Evolutionary conservation across 2,888 invertebrate genomes (phyloP).

Genomic region (Troides aeacus): DNA sequence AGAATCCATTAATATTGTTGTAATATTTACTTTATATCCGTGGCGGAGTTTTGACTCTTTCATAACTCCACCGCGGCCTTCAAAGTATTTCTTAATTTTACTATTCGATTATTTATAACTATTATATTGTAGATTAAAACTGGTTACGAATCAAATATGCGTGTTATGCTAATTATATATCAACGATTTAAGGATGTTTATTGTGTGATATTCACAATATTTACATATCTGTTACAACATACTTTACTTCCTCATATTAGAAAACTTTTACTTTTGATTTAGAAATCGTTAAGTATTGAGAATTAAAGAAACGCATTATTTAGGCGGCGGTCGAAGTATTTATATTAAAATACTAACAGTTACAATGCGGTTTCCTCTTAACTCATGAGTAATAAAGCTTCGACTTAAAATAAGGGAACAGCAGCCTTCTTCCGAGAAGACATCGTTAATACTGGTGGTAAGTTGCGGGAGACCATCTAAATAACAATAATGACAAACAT

Average conservation of each 20-base stretch:
- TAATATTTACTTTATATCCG: background rate
- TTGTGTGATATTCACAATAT: background rate
- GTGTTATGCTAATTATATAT: background rate
- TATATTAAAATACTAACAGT: too few species aligned
- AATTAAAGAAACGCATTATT: background rate
- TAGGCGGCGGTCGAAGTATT: background rate
- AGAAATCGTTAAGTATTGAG: background rate
- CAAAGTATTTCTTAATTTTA: slow-evolving; percentile 4
- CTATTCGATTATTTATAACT: background rate
- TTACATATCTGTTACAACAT: slow-evolving; percentile 3
- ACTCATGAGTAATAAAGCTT: too few species aligned
- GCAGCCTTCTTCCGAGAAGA: too few species aligned
- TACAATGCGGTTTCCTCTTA: too few species aligned
- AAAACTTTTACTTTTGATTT: slow-evolving; percentile 3
- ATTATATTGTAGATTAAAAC: background rate
- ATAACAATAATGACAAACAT: too few species aligned
- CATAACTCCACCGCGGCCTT: slow-evolving; percentile 1
- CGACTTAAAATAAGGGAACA: too few species aligned
- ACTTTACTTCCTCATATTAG: slow-evolving; percentile 1
- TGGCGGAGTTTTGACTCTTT: slow-evolving; percentile 10
- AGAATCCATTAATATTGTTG: slow-evolving; percentile 21
- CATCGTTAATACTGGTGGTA: too few species aligned
- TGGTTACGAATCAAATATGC: background rate
- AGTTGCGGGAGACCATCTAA: too few species aligned
- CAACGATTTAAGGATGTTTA: background rate